Percentiles rank a stretch among this genome's conserved stretches.
Conservation (phyloP, 2,888 invertebrate genomes). For the Siphlonurus alternatus region DNA sequence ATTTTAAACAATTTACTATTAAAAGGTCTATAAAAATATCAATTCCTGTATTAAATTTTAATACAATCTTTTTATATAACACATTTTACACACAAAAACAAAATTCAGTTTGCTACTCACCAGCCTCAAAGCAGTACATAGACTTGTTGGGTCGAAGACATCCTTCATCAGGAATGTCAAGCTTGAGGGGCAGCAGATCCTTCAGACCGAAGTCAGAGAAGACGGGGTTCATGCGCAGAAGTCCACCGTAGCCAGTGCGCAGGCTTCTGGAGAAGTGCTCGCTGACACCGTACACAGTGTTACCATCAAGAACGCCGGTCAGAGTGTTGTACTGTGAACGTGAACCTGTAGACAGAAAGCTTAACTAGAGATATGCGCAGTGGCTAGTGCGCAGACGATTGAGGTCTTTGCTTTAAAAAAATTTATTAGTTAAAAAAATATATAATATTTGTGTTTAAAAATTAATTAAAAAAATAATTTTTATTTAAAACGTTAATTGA, state of each 20-base stretch:
- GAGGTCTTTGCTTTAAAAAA: no score
- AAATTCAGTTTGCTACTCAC: slow-evolving; percentile 28
- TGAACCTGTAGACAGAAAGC: slow-evolving; percentile 50
- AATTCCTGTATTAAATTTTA: no score
- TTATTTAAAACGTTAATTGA: no score
- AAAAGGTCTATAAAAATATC: no score
- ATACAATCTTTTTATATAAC: no score
- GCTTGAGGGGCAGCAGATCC: slow-evolving; percentile 69
- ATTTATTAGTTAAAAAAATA: no score
- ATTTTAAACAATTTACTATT: no score
- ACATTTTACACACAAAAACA: no score
- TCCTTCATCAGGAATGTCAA: slow-evolving; percentile 82
- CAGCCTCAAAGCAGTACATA: slow-evolving; percentile 86
- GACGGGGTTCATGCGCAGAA: slow-evolving; percentile 74
- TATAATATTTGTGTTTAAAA: slow-evolving; percentile 6
- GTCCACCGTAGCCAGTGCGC: slow-evolving; percentile 63
- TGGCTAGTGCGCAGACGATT: no score
- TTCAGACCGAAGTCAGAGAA: slow-evolving; percentile 75
- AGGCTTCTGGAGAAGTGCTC: slow-evolving; percentile 68
- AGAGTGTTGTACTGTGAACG: slow-evolving; percentile 71
- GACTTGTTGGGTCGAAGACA: slow-evolving; percentile 77
- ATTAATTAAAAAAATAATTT: no score
- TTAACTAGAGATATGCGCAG: neutral
- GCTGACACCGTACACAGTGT: slow-evolving; percentile 76
- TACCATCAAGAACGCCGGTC: slow-evolving; percentile 73